Evolutionary conservation across 2,888 invertebrate genomes (phyloP), one percentile per base, ranked within the genome.

Genomic region (Steinernema hermaphroditum): DNA sequence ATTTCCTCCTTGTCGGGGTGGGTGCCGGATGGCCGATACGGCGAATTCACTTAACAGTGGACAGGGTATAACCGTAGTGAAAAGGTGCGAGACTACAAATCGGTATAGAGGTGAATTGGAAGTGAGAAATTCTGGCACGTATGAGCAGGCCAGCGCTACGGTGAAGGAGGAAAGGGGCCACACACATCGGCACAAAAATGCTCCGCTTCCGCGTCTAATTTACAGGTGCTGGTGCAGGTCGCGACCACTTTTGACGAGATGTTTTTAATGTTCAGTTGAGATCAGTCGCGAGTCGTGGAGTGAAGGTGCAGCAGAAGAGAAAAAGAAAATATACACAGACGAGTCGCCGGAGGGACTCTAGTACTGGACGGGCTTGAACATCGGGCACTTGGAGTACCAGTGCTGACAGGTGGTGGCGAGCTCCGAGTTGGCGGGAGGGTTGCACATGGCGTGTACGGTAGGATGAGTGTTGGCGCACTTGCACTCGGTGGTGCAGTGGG

Each of bases 331-430:
- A 37, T 37, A 37, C 37, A 37, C 6, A 37, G 37, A 12, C 6
- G 37, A 37, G 37, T 37, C 37, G 12, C 37, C 37, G 37, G n/a
- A 37, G 6, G 37, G 37, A 37, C 37, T 37, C 37, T 37, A 82
- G 73, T 82, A 82, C 54, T 78, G 76, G 14, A 82, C 80, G 34
- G 80, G 81, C 37, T 77, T 68, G 77, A 80, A 83, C 83, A 83
- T 83, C 71, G 81, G 77, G 78, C 83, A 83, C 76, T 82, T 80
- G 71, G 77, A 69, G 77, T 83, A 83, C 83, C 83, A 83, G 49
- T 74, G 74, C 75, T 79, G 79, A 76, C 83, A 83, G 44, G 78
- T 81, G 54, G 73, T 70, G 54, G 81, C 81, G 70, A 82, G 75
- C 4, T 78, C 75, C 24, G 81, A 6, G 75, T 76, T 74, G 12